Conservation (phyloP, 2,113 vertebrate genomes). For the Lates calcarifer region DNA sequence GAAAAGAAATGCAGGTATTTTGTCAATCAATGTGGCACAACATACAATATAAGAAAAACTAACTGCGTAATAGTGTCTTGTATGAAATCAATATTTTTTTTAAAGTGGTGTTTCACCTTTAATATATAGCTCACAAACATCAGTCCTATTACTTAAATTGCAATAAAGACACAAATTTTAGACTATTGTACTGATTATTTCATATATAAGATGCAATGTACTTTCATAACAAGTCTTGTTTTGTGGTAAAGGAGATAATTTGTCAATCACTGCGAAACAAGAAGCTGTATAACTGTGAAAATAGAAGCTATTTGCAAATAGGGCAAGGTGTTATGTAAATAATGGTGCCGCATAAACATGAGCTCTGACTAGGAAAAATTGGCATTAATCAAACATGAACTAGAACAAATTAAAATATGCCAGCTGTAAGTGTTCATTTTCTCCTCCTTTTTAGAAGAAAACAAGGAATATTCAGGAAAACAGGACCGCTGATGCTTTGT, state of each 20-base stretch:
- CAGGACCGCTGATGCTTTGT: conserved; percentile 60
- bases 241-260: conserved; percentile 56
- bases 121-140: background rate
- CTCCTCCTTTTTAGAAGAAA: conserved; percentile 52
- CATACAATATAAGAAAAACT: background rate
- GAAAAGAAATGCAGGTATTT: conserved; percentile 18
- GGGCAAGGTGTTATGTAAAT: conserved; percentile 74
- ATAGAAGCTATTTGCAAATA: conserved; percentile 71
- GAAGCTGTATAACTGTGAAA: conserved; percentile 61
- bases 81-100: conserved; percentile 18
- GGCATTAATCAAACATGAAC: conserved; percentile 80
- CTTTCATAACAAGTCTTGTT: conserved; percentile 39
- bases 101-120: conserved; percentile 17
- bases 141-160: background rate
- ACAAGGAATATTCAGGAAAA: conserved; percentile 63
- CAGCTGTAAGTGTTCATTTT: conserved; percentile 72
- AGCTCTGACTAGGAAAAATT: conserved; percentile 69
- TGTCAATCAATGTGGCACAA: background rate
- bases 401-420: conserved; percentile 78
- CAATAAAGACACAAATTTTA: background rate
- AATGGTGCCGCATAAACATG: conserved; percentile 73
- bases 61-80: background rate
- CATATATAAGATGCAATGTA: conserved; percentile 1
- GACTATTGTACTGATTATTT: background rate
- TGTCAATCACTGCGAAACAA: conserved; percentile 67